phyloP scores from a whole-genome alignment of 2,113 vertebrate species.

The Lepus timidus region DNA sequence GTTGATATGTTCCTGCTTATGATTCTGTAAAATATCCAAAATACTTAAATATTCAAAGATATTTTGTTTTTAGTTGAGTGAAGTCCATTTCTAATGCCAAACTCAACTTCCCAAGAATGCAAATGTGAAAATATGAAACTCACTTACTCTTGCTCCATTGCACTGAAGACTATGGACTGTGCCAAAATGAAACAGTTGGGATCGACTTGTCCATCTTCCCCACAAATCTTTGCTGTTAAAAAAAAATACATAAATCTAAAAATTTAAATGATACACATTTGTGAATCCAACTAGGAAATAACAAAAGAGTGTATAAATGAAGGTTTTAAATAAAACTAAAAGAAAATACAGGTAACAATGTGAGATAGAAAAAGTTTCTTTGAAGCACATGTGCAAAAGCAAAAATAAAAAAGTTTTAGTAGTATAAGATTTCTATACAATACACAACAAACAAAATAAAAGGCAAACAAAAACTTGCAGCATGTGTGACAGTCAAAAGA shows the following conservation, averaged over 20 bases:
- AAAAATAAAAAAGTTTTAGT: slow-evolving; percentile 59
- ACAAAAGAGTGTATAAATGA: not conserved
- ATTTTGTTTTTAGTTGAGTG: slow-evolving; percentile 38
- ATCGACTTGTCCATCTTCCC: slow-evolving; percentile 98
- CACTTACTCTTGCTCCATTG: slow-evolving; percentile 98
- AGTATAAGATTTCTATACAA: slow-evolving; percentile 3
- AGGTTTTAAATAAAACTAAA: slow-evolving; percentile 40
- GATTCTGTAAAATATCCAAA: not conserved
- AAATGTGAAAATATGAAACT: not conserved
- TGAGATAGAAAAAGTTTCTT: not conserved
- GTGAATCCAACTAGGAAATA: slow-evolving; percentile 40
- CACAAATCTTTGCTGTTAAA: slow-evolving; percentile 97
- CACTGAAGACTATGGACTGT: slow-evolving; percentile 93
- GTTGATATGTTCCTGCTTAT: not conserved
- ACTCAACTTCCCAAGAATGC: not conserved
- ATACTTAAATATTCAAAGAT: slow-evolving; percentile 38
- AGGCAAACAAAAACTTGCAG: not conserved
- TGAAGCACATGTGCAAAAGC: not conserved
- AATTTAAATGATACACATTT: slow-evolving; percentile 47
- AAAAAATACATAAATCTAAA: slow-evolving; percentile 61
- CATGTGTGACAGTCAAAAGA: not conserved
- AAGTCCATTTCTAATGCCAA: slow-evolving; percentile 19
- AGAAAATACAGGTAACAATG: slow-evolving; percentile 23
- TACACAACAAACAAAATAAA: slow-evolving; percentile 37
- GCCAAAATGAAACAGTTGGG: slow-evolving; percentile 98